These are phyloP conservation scores for Drosophila differens DNA, from an alignment of 2,888 invertebrate species.

Conservation along the genomic window DNA sequence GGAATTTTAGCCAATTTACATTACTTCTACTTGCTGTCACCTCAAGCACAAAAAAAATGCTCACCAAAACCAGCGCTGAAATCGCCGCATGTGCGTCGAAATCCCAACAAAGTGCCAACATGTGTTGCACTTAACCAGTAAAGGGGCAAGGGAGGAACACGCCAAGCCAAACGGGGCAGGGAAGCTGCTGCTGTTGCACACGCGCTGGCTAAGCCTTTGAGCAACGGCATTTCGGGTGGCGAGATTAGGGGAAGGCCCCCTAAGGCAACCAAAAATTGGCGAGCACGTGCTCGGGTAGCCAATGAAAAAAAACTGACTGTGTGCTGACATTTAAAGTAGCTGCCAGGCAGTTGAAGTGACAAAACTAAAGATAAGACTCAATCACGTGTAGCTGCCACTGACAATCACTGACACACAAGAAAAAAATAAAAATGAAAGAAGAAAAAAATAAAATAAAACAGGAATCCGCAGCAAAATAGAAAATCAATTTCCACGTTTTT, in stretches of 20 bases:
- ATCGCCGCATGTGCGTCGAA: conserved; percentile 53
- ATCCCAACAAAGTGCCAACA: conserved; percentile 79
- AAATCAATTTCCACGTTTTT: conserved; percentile 79
- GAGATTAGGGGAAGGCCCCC: conserved; percentile 40
- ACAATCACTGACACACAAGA: conserved; percentile 58
- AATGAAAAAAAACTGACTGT: neutral
- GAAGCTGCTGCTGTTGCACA: conserved; percentile 49
- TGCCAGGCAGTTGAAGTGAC: conserved; percentile 79
- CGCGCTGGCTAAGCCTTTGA: conserved; percentile 70
- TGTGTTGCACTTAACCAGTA: conserved; percentile 76
- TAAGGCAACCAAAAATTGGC: conserved; percentile 43
- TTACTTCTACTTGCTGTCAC: conserved; percentile 10
- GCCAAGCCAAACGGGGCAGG: conserved; percentile 4
- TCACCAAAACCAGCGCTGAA: conserved; percentile 49
- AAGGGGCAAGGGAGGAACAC: conserved; percentile 2
- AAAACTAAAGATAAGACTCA: conserved; percentile 81
- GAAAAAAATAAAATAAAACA: conserved; percentile 23
- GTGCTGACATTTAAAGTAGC: conserved; percentile 79
- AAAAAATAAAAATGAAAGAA: conserved; percentile 15
- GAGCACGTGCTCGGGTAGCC: conserved; percentile 55
- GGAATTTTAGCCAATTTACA: conserved; percentile 15
- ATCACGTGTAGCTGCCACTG: conserved; percentile 75
- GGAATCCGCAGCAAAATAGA: conserved; percentile 65
- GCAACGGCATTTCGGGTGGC: conserved; percentile 23
- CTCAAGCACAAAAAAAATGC: conserved; percentile 16